A percentile compares a stretch with the other conserved stretches of the same genome.
phyloP scores from a whole-genome alignment of 1,140 invertebrate genomes.

The Mycetomoellerius zeteki region DNA sequence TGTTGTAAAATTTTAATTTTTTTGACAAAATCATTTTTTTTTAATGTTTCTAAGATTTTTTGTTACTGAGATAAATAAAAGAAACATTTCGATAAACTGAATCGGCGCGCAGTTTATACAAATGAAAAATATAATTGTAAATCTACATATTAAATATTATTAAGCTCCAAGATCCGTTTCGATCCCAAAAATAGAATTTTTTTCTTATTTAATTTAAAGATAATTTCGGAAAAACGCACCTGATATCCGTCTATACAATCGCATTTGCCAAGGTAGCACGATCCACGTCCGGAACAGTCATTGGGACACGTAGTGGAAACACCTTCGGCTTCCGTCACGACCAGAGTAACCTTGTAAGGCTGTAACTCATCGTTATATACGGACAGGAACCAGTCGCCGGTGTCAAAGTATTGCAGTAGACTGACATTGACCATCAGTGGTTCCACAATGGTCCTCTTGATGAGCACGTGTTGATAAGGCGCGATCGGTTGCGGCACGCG shows the following conservation, averaged over 20 bases:
- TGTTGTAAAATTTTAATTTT: too few relatives aligned
- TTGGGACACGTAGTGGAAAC: constrained; percentile 96
- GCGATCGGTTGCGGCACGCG: constrained; percentile 66
- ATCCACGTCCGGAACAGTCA: constrained; percentile 97
- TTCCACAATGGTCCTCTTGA: constrained; percentile 87
- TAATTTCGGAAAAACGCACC: constrained; percentile 88
- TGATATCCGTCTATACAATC: constrained; percentile 98
- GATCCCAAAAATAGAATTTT: too few relatives aligned
- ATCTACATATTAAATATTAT: too few relatives aligned
- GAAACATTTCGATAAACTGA: too few relatives aligned
- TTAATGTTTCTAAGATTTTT: too few relatives aligned
- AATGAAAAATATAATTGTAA: too few relatives aligned
- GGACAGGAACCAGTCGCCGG: constrained; percentile 97
- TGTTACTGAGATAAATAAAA: too few relatives aligned
- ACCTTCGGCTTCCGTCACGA: constrained; percentile 94
- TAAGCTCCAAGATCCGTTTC: too few relatives aligned
- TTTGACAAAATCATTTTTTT: too few relatives aligned
- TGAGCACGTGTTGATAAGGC: constrained; percentile 81
- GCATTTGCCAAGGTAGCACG: constrained; percentile 97
- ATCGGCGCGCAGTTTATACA: too few relatives aligned
- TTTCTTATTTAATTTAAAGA: background rate
- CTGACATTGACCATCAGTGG: constrained; percentile 94
- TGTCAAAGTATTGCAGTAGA: constrained; percentile 95
- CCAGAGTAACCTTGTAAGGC: constrained; percentile 92
- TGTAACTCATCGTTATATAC: constrained; percentile 98